Base-by-base conservation (phyloP, 1,140 invertebrate species). In the Drosophila funebris region DNA sequence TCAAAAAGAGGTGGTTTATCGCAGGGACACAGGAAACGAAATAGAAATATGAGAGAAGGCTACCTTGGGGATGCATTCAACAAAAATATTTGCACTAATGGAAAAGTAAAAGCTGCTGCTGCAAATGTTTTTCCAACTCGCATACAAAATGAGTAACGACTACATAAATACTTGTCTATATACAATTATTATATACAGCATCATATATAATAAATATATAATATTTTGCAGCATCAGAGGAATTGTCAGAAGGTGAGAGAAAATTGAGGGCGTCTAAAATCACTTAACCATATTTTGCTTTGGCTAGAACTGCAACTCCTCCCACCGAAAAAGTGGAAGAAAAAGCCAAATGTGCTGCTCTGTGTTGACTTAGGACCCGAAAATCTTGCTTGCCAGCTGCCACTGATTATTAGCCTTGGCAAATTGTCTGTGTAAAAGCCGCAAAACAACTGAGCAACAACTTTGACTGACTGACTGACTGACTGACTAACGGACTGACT, bases 51-150 rank as follows among this genome's bases (percentile, higher is more conserved):
- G 77, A 73, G 58, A 53, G 69, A 77, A 82, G 78, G 78, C 77
- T 82, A 82, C 78, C 78, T 82, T 77, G 69, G 78, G 78, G 78
- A 82, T 77, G 78, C 78, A 82, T 82, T 82, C 73, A 82, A 64
- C 73, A 81, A 74, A 74, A 81, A 82, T 82, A 66, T 81, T 66
- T 77, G 78, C 73, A 82, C 78, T 82, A 82, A 82, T 82, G 78
- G 78, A 82, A 82, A 82, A 82, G 78, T 82, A 82, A 82, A 82
- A 82, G 78, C 78, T 74, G 78, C 60, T 52, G 54, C 54, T 58
- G 46, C 53, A 67, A 64, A 72, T 52, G 43, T 57, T 48, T 64
- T 53, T 50, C 58, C 14, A 37, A 48, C 29, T 48, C 43, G 7
- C 43, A 37, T 33, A 37, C 62, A 24, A 66, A 81, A 66, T 54